Percentiles rank a stretch among this genome's conserved stretches.
Evolutionary conservation across 1,140 invertebrate species (phyloP).

Genomic region (Drosophila albomicans): DNA sequence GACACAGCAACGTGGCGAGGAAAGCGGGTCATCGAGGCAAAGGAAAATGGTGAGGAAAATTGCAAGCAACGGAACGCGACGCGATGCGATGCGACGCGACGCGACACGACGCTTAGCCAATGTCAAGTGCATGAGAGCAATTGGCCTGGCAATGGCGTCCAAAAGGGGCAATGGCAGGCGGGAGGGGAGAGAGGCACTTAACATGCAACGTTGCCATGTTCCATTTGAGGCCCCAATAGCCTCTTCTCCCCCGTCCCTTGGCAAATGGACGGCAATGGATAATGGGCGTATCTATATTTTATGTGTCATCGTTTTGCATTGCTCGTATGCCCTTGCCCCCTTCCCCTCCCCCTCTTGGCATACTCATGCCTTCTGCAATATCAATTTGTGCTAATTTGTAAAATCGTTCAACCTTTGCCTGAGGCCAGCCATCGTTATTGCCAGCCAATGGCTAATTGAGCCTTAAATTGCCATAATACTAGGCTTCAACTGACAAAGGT

Average conservation of each 20-base stretch:
- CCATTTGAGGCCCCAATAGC: slow-evolving; percentile 44
- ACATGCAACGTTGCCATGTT: slow-evolving; percentile 42
- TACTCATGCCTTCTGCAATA: slow-evolving; percentile 3
- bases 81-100: too few species aligned
- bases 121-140: slow-evolving; percentile 67
- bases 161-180: neutral
- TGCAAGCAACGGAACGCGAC: too few species aligned
- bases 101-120: slow-evolving; percentile 58
- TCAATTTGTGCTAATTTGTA: slow-evolving; percentile 37
- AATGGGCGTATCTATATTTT: slow-evolving; percentile 68
- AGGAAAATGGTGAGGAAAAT: too few species aligned
- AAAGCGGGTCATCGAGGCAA: slow-evolving; percentile 23
- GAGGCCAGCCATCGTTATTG: neutral
- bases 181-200: slow-evolving; percentile 26
- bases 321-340: neutral
- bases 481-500: neutral
- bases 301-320: slow-evolving; percentile 66
- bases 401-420: slow-evolving; percentile 10
- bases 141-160: slow-evolving; percentile 25
- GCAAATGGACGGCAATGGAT: slow-evolving; percentile 27
- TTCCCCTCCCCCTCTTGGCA: too few species aligned
- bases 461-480: slow-evolving; percentile 3
- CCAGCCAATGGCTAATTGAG: slow-evolving; percentile 20
- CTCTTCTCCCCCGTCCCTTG: neutral
- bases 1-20: neutral